Evolutionary conservation across 2,797 vertebrate species (phyloP), one percentile per base, ranked within the genome.

Genomic region (Poeciliopsis infans): DNA sequence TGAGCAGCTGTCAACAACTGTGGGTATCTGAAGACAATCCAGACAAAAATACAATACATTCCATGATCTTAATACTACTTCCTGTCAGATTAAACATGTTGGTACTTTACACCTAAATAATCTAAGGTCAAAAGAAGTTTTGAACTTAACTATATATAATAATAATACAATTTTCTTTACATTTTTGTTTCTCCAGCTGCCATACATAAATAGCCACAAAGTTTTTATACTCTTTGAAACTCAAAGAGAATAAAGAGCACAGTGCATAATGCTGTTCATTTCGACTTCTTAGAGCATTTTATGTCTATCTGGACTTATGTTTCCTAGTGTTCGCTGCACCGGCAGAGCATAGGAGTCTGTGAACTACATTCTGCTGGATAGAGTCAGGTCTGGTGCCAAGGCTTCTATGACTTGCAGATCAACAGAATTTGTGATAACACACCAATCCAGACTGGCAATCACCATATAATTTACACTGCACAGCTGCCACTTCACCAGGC

Each of bases 361-460:
- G 55, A 79, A 45, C 25, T 81, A 28, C 80, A 47, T 71, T 85
- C 28, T 18, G 25, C 86, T 85, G 79, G 53, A 85, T 73, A 77
- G 45, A 83, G 25, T 92, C 87, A 90, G 77, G 66, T 85, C 68
- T 59, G 45, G 61, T 81, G 76, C 79, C 81, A 81, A 47, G 66
- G 80, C 70, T 83, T 82, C 75, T 68, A 46, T 68, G 82, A 79
- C 81, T 88, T 75, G 76, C 72, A 81, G 33, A 91, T 86, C 91
- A 90, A 91, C 79, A 92, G 39, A 83, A 81, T 83, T 83, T 87
- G 86, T 88, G 57, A 83, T 75, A 82, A 80, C 61, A 68, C 79
- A 74, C 80, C 87, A 86, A 79, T 85, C 76, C 69, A 87, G 85
- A 83, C 75, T 72, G 82, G 88, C 78, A 76, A 73, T 78, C 76